Percentiles rank a stretch among this genome's conserved stretches.
Conservation (phyloP, 2,797 vertebrate genomes). For the Monodelphis domestica region DNA sequence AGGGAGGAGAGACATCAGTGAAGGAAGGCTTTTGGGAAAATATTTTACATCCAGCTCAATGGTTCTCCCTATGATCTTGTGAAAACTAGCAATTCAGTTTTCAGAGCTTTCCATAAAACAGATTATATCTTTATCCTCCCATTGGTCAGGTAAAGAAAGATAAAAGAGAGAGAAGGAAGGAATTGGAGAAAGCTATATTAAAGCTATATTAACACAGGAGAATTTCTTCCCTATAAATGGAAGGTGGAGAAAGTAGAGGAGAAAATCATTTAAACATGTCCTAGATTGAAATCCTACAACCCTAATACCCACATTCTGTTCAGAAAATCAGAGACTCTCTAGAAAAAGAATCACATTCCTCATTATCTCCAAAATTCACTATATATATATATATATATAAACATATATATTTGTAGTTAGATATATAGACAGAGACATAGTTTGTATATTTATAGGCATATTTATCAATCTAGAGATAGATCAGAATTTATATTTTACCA, state of each 20-base stretch:
- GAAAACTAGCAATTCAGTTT: background rate
- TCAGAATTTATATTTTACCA: background rate
- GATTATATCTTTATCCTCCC: background rate
- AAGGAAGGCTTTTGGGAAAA: background rate
- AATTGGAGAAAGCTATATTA: background rate
- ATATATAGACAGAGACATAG: too few relatives aligned
- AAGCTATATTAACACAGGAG: background rate
- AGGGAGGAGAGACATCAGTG: background rate
- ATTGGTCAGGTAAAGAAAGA: background rate
- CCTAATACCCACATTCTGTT: background rate
- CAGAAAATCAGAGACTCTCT: background rate
- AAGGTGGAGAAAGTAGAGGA: background rate
- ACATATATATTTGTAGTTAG: too few relatives aligned
- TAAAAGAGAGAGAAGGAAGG: too few relatives aligned
- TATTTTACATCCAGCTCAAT: background rate
- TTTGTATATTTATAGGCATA: too few relatives aligned
- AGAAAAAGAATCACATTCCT: background rate
- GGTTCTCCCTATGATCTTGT: background rate
- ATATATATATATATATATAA: too few relatives aligned
- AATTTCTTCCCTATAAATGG: background rate
- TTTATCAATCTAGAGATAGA: background rate
- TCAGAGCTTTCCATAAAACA: slow-evolving; percentile 2
- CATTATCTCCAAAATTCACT: background rate
- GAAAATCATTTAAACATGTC: background rate
- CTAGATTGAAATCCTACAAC: background rate